Evolutionary conservation across 2,797 vertebrate species (phyloP).

Genomic region (Siniperca undulata): DNA sequence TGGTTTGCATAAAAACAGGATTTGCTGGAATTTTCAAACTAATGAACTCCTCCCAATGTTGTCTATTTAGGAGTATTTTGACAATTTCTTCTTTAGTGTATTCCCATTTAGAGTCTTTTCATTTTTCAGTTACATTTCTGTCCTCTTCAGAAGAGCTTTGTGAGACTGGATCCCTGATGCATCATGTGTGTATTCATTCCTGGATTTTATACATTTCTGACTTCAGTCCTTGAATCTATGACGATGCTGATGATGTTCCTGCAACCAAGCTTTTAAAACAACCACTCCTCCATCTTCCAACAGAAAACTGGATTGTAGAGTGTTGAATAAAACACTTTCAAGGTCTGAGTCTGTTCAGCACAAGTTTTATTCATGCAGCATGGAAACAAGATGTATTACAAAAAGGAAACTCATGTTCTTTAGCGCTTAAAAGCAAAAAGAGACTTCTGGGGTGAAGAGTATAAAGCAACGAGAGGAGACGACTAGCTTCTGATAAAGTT

Average conservation of each 20-base stretch:
- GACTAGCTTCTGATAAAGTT: not conserved
- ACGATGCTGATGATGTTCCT: not conserved
- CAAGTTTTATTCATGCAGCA: not conserved
- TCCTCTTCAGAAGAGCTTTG: not conserved
- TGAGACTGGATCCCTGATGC: not conserved
- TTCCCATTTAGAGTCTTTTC: not conserved
- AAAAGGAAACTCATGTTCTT: not conserved
- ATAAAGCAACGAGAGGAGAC: not conserved
- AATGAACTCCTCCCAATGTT: not conserved
- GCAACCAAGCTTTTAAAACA: not conserved
- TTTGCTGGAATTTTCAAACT: not conserved
- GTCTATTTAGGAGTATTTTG: not conserved
- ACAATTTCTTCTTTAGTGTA: not conserved
- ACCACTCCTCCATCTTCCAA: not conserved
- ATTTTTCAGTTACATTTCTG: not conserved
- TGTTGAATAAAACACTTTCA: slow-evolving; percentile 19
- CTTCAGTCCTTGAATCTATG: not conserved
- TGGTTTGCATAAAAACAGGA: not conserved
- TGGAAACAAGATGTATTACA: slow-evolving; percentile 11
- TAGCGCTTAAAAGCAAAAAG: not conserved
- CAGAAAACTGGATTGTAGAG: not conserved
- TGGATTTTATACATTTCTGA: not conserved
- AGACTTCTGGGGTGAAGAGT: not conserved
- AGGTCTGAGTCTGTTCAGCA: slow-evolving; percentile 8
- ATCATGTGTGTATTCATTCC: not conserved